phyloP scores from a whole-genome alignment of 2,113 vertebrate genomes.

The Anthoscopus minutus region DNA sequence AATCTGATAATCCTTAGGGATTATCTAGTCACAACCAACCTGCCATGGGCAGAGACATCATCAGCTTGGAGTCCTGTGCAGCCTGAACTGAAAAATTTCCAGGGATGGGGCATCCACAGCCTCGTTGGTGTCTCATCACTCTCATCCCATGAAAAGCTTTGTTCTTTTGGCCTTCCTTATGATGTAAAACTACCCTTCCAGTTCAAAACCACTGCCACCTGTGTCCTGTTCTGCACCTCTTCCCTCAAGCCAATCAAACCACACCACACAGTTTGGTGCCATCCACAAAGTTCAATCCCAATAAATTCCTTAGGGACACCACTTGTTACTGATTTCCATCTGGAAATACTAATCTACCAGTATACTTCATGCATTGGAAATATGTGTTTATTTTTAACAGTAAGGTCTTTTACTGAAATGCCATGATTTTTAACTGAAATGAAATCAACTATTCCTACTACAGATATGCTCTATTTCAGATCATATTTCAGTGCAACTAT shows the following conservation, averaged over 20 bases:
- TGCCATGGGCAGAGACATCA: accelerated
- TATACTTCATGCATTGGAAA: neutral
- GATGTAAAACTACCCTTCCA: neutral
- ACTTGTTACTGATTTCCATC: neutral
- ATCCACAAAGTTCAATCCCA: neutral
- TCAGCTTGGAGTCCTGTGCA: neutral
- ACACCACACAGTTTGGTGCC: neutral
- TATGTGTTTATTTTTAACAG: neutral
- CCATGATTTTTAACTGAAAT: neutral
- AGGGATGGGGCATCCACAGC: neutral
- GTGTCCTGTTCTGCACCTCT: too few species aligned
- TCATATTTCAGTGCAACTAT: neutral
- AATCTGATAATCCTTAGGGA: neutral
- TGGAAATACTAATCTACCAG: neutral
- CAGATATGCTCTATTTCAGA: neutral
- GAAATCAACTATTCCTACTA: neutral
- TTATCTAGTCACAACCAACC: too few species aligned
- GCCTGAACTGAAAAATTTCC: neutral
- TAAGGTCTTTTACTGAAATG: neutral
- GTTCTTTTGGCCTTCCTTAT: neutral
- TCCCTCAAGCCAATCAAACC: neutral
- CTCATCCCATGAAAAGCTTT: accelerated
- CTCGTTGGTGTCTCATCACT: neutral
- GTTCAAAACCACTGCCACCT: neutral
- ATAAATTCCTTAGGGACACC: neutral